Conservation (phyloP, 2,113 vertebrate species). For the Microtus richardsoni region DNA sequence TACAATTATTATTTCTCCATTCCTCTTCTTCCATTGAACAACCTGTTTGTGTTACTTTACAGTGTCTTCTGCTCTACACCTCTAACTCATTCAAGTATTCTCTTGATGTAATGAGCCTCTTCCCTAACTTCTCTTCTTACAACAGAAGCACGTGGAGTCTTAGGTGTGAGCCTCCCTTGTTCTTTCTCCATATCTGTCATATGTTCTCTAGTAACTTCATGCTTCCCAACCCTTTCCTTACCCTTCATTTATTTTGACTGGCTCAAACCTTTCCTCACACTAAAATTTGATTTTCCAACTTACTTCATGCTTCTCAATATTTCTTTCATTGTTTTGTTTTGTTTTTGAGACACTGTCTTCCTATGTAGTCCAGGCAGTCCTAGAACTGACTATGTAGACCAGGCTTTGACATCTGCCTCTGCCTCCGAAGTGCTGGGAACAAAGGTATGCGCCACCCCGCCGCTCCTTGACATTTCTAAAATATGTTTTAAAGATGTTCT, state of each 20-base stretch:
- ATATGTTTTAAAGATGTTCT: background rate
- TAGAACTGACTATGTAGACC: background rate
- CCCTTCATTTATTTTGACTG: background rate
- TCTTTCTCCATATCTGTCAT: background rate
- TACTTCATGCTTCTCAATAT: background rate
- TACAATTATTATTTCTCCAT: background rate
- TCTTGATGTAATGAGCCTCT: background rate
- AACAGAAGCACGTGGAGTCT: background rate
- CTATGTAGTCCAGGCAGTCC: background rate
- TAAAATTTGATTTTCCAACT: slow-evolving; percentile 30
- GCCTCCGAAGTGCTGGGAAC: background rate
- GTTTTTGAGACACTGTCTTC: background rate
- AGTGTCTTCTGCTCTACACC: background rate
- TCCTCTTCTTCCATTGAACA: background rate
- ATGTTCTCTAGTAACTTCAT: background rate
- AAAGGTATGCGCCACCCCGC: background rate
- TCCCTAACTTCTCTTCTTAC: background rate
- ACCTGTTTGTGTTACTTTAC: background rate
- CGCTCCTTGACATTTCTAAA: background rate
- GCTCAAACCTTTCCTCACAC: background rate
- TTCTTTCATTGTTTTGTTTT: background rate
- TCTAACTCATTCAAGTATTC: background rate
- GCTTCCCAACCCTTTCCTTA: background rate
- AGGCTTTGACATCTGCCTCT: background rate
- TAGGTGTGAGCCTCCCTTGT: background rate